Conservation (phyloP, 2,113 vertebrate species). For the Collichthys lucidus region DNA sequence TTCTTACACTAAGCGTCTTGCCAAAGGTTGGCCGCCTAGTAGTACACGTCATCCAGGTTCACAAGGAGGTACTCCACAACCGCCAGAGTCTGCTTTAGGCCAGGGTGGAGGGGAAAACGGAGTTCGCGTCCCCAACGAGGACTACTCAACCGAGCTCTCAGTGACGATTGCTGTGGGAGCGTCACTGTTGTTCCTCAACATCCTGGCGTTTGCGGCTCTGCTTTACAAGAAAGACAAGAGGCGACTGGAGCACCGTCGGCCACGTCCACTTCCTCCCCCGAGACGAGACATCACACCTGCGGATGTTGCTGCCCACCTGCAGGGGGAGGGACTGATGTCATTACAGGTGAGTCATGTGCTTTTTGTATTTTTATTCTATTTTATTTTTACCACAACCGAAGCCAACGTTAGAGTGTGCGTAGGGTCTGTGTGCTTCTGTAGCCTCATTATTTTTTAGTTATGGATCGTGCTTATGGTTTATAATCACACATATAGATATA, state of each 20-base stretch:
- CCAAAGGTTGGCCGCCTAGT: conserved; percentile 88
- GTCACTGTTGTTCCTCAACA: conserved; percentile 94
- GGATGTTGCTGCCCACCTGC: conserved; percentile 91
- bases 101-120: conserved; percentile 68
- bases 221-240: conserved; percentile 98
- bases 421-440: not conserved
- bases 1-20: conserved; percentile 91
- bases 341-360: conserved; percentile 84
- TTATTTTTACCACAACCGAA: not conserved
- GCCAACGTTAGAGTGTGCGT: not conserved
- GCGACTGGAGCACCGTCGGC: conserved; percentile 87
- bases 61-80: conserved; percentile 88
- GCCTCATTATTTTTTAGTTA: not conserved
- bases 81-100: conserved; percentile 74
- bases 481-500: not conserved
- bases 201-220: conserved; percentile 94
- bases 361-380: not conserved
- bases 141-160: conserved; percentile 95
- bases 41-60: conserved; percentile 89
- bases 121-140: conserved; percentile 80
- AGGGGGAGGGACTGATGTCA: conserved; percentile 94
- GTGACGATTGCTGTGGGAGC: conserved; percentile 98
- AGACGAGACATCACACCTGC: conserved; percentile 89
- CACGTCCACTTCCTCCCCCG: conserved; percentile 89
- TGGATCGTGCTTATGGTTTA: not conserved